Evolutionary conservation across 2,113 vertebrate genomes (phyloP).

Genomic region (Ciconia stormi): DNA sequence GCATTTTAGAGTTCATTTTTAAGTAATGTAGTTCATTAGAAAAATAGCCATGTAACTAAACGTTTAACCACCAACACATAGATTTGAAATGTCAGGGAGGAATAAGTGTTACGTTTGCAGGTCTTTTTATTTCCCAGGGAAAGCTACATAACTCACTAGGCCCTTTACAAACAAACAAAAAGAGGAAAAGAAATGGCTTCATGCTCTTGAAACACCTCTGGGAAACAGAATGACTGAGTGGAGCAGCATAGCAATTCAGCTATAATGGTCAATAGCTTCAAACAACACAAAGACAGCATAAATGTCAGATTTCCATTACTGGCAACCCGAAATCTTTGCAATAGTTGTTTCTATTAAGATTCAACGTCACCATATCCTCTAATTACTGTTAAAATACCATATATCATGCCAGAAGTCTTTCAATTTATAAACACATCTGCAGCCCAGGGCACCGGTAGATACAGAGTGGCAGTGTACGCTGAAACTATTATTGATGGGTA

Average conservation of each 20-base stretch:
- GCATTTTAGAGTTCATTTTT: constrained; percentile 24
- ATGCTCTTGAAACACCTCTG: constrained; percentile 45
- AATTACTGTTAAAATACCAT: constrained; percentile 58
- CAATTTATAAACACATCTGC: neutral
- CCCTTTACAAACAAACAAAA: constrained; percentile 30
- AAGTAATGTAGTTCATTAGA: neutral
- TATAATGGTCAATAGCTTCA: constrained; percentile 57
- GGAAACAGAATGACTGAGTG: constrained; percentile 19
- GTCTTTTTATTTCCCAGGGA: constrained; percentile 20
- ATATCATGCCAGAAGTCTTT: constrained; percentile 30
- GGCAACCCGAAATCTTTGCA: constrained; percentile 33
- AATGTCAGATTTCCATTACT: constrained; percentile 60
- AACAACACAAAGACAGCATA: constrained; percentile 53
- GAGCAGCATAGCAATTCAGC: constrained; percentile 24
- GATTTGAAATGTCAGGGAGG: constrained; percentile 29
- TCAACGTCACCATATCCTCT: neutral
- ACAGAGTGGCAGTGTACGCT: neutral
- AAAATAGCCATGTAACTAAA: constrained; percentile 27
- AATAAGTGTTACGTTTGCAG: neutral
- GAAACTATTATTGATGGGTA: neutral
- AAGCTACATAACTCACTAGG: neutral
- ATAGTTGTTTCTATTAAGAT: constrained; percentile 17
- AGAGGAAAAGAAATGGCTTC: constrained; percentile 16
- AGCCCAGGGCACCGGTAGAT: neutral
- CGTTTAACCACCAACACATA: neutral